phyloP scores from a whole-genome alignment of 2,888 invertebrate genomes.

The Graphium colonna region DNA sequence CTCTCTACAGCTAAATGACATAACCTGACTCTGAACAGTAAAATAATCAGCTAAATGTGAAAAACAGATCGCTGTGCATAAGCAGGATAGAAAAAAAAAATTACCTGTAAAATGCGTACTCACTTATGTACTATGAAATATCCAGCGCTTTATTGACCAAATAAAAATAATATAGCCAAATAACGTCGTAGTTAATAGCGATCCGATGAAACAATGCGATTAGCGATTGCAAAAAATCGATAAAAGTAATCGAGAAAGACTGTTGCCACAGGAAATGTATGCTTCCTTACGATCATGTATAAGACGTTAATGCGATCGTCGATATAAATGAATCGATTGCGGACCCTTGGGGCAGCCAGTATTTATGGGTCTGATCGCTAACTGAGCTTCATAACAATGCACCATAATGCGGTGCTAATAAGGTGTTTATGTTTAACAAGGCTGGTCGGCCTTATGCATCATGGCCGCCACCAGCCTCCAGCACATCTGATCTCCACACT shows the following conservation, averaged over 20 bases:
- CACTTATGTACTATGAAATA: too few species aligned
- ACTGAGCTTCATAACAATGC: conserved; percentile 11
- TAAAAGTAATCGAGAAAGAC: conserved; percentile 32
- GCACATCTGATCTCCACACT: conserved; percentile 36
- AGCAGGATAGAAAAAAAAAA: too few species aligned
- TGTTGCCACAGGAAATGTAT: conserved; percentile 28
- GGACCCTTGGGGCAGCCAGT: conserved; percentile 31
- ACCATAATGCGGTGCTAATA: conserved; percentile 25
- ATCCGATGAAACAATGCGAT: not conserved
- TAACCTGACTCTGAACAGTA: too few species aligned
- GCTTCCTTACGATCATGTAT: conserved; percentile 29
- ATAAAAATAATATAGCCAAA: too few species aligned
- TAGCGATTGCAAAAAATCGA: not conserved
- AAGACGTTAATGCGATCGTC: conserved; percentile 29
- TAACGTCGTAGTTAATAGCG: too few species aligned
- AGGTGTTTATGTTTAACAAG: conserved; percentile 34
- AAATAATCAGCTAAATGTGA: too few species aligned
- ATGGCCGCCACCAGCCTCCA: conserved; percentile 31
- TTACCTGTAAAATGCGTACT: too few species aligned
- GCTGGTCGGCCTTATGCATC: conserved; percentile 36
- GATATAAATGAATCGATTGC: conserved; percentile 30
- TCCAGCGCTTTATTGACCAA: too few species aligned
- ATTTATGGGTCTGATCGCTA: conserved; percentile 22
- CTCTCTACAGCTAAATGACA: too few species aligned
- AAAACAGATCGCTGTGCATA: too few species aligned